phyloP scores from a whole-genome alignment of 2,888 invertebrate genomes.

The Nephrotoma appendiculata region DNA sequence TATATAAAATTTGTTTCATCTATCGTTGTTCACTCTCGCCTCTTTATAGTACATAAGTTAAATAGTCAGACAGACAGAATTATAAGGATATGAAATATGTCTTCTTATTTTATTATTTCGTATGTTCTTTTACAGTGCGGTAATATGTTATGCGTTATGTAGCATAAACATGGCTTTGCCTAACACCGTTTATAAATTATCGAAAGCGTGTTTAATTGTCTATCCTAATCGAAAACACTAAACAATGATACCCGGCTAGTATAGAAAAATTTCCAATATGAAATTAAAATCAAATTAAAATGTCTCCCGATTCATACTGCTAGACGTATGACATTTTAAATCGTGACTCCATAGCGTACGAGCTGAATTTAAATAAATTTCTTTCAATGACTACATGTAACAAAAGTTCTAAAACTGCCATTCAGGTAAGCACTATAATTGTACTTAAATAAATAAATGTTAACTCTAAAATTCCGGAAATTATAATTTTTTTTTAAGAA shows the following conservation, averaged over 20 bases:
- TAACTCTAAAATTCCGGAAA: background rate
- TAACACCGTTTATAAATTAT: background rate
- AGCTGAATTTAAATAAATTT: background rate
- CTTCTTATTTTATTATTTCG: background rate
- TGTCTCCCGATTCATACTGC: background rate
- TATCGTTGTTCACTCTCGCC: background rate
- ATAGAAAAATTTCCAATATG: too few species aligned
- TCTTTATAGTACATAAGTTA: background rate
- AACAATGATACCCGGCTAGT: too few species aligned
- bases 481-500: background rate
- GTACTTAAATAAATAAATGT: background rate
- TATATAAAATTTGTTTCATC: background rate
- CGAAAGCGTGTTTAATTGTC: background rate
- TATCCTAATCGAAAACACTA: background rate
- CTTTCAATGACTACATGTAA: background rate
- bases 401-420: background rate
- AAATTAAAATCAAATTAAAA: background rate
- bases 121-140: background rate
- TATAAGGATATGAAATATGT: slow-evolving; percentile 2
- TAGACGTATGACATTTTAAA: background rate
- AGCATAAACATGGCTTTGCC: background rate
- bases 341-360: background rate
- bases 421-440: background rate
- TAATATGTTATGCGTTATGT: background rate
- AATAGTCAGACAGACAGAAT: slow-evolving; percentile 2